Evolutionary conservation across 2,888 invertebrate species (phyloP).

Genomic region (Agapostemon virescens): DNA sequence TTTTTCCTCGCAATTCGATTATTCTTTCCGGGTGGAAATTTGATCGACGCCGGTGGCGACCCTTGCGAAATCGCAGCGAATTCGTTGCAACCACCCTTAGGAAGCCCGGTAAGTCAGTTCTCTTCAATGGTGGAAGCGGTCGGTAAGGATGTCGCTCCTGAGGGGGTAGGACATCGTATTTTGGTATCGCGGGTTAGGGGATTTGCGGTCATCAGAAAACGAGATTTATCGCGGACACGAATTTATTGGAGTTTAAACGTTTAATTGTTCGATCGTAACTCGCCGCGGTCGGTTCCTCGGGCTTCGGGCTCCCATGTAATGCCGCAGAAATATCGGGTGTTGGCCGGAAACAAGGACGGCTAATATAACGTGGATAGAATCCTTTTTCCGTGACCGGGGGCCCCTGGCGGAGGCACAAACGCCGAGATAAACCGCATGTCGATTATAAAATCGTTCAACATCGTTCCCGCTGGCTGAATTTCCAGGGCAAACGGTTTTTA

Average conservation of each 20-base stretch:
- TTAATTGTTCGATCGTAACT: conserved; percentile 71
- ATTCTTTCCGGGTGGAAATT: background rate
- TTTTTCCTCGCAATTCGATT: background rate
- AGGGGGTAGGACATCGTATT: conserved; percentile 26
- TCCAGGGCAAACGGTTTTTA: conserved; percentile 46
- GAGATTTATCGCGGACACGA: conserved; percentile 70
- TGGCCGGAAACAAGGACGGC: conserved; percentile 54
- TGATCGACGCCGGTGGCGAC: conserved; percentile 69
- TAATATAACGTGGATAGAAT: conserved; percentile 50
- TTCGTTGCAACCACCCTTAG: conserved; percentile 50
- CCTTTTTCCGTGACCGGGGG: conserved; percentile 49
- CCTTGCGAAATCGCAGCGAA: conserved; percentile 67
- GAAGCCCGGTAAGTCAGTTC: conserved; percentile 63
- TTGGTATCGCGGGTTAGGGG: conserved; percentile 38
- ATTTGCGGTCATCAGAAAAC: conserved; percentile 59
- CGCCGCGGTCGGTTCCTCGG: conserved; percentile 67
- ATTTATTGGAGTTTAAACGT: conserved; percentile 76
- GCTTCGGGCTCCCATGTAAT: conserved; percentile 49
- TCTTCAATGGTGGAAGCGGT: conserved; percentile 48
- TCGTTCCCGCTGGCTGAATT: conserved; percentile 53
- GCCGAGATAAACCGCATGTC: conserved; percentile 65
- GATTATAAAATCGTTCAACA: conserved; percentile 65
- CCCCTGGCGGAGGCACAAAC: conserved; percentile 59
- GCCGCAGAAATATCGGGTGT: conserved; percentile 66
- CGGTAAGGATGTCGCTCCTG: conserved; percentile 47